Evolutionary conservation across 2,888 invertebrate genomes (phyloP).

Genomic region (Lasioglossum calceatum): DNA sequence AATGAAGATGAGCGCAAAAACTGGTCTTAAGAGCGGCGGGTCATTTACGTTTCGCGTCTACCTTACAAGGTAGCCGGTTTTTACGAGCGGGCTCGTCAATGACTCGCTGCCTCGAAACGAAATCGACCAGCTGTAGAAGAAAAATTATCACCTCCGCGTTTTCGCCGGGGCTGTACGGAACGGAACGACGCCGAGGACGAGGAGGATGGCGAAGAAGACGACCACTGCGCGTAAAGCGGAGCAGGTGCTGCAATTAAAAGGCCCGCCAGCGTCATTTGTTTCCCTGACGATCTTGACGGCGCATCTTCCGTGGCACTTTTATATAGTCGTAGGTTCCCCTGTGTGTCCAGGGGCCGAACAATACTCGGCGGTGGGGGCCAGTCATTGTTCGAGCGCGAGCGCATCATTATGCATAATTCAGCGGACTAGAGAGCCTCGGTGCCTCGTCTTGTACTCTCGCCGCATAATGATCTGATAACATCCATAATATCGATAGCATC

Average conservation of each 20-base stretch:
- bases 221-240: slow-evolving; percentile 21
- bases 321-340: slow-evolving; percentile 75
- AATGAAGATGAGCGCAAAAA: slow-evolving; percentile 6
- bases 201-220: neutral
- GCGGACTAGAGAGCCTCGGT: slow-evolving; percentile 33
- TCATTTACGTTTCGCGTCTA: neutral
- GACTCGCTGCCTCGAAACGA: slow-evolving; percentile 61
- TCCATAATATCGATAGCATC: slow-evolving; percentile 63
- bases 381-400: slow-evolving; percentile 60
- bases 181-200: neutral
- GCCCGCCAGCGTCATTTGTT: slow-evolving; percentile 78
- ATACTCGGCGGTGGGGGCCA: slow-evolving; percentile 34
- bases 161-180: slow-evolving; percentile 55
- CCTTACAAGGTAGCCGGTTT: slow-evolving; percentile 13
- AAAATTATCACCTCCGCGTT: slow-evolving; percentile 71
- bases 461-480: slow-evolving; percentile 58
- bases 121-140: slow-evolving; percentile 77
- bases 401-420: slow-evolving; percentile 62
- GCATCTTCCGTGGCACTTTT: slow-evolving; percentile 74
- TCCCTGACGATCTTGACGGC: slow-evolving; percentile 75
- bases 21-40: neutral
- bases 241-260: slow-evolving; percentile 82
- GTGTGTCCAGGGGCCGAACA: slow-evolving; percentile 36
- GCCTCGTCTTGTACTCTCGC: slow-evolving; percentile 27
- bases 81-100: slow-evolving; percentile 48